Conservation (phyloP, 1,140 invertebrate genomes). For the Hestina assimilis region DNA sequence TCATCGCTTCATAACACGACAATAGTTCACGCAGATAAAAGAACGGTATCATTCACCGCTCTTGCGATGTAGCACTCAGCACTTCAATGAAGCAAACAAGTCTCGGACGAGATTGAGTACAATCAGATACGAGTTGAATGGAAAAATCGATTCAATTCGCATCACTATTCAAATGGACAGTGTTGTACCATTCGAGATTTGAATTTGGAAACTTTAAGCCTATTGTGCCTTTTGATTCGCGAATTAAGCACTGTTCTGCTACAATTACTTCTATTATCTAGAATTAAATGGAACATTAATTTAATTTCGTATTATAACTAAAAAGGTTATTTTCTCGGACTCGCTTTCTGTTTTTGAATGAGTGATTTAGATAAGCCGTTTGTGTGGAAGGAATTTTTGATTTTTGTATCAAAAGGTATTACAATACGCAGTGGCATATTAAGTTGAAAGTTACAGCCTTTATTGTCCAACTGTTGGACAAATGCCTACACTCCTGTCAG, state of each 20-base stretch:
- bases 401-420: too few species aligned
- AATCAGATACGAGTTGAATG: slow-evolving; percentile 49
- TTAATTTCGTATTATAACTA: background rate
- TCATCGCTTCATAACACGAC: slow-evolving; percentile 17
- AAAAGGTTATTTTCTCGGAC: background rate
- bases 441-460: too few species aligned
- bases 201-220: slow-evolving; percentile 42
- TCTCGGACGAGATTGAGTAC: slow-evolving; percentile 30
- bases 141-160: slow-evolving; percentile 49
- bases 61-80: slow-evolving; percentile 26
- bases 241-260: slow-evolving; percentile 12
- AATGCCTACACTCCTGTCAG: too few species aligned
- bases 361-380: too few species aligned
- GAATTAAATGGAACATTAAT: background rate
- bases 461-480: too few species aligned
- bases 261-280: background rate
- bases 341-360: too few species aligned
- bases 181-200: slow-evolving; percentile 36
- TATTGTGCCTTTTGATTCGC: slow-evolving; percentile 22
- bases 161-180: slow-evolving; percentile 36
- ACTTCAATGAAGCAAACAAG: slow-evolving; percentile 29
- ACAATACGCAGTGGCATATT: too few species aligned
- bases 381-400: too few species aligned
- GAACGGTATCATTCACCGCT: slow-evolving; percentile 28
- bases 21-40: slow-evolving; percentile 26